Evolutionary conservation across 2,888 invertebrate genomes (phyloP), one percentile per base, ranked within the genome.

Genomic region (Cerceris rybyensis): DNA sequence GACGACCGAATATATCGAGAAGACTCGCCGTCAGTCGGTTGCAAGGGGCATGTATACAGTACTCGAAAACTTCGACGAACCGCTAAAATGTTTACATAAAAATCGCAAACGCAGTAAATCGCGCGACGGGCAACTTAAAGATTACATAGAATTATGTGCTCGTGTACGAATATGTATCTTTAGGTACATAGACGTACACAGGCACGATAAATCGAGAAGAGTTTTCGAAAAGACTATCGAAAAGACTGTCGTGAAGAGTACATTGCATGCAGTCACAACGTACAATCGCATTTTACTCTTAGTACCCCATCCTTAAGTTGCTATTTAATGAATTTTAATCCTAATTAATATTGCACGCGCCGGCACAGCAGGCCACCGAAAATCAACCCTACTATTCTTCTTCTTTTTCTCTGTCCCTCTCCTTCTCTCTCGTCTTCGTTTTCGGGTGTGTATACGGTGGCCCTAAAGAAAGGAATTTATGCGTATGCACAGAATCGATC

Each of bases 281-380:
- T 66, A 60, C 63, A 43, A 60, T 79, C 69, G 42, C 46, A 42
- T 70, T 69, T 61, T 65, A 76, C 73, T 28, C 68, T 82, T 84
- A 81, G 75, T 82, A 83, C 67, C 71, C 79, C 75, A 65, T 79
- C 72, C 60, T 81, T 85, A 82, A 75, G 28, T 76, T 52, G 61
- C 75, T 81, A 75, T 75, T 81, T 68, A 77, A 80, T 71, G 72
- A 80, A 72, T 73, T 68, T 70, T 82, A 79, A 84, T 68, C 76
- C 88, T 91, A 91, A 84, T 86, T 88, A 89, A 91, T 92, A 92
- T 92, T 92, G 92, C 92, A 92, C 92, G 87, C 89, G 87, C 92
- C 92, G 92, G 92, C 92, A 90, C 90, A 86, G 86, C 86, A 82
- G 86, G 82, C 80, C 78, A 65, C 74, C 57, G 52, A 50, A 4